These are phyloP conservation scores for Cataglyphis altisquamis DNA, from an alignment of 2,888 invertebrate genomes.

Conservation along the genomic window DNA sequence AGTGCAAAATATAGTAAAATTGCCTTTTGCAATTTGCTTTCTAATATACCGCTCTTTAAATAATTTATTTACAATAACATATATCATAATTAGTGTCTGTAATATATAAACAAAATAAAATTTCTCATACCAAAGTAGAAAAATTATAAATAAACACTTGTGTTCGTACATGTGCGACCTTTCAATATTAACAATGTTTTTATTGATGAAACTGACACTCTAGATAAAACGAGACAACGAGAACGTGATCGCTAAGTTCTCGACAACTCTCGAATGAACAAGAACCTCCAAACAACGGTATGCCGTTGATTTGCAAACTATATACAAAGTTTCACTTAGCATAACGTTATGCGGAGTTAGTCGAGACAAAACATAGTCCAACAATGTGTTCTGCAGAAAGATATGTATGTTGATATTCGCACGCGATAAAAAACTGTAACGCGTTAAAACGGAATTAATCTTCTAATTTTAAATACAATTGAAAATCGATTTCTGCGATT, in stretches of 20 bases:
- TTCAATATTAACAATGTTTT: conserved; percentile 32
- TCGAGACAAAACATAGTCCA: conserved; percentile 30
- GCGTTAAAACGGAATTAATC: conserved; percentile 20
- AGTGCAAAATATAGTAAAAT: neutral
- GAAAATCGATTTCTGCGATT: neutral
- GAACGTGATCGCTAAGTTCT: conserved; percentile 48
- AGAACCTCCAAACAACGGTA: conserved; percentile 40
- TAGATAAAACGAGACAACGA: conserved; percentile 39
- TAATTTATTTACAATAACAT: neutral
- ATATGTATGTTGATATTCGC: conserved; percentile 8
- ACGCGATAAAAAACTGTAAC: neutral
- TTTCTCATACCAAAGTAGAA: neutral
- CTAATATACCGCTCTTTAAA: neutral
- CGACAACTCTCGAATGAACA: conserved; percentile 40
- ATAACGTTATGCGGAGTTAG: conserved; percentile 48
- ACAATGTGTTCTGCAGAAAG: conserved; percentile 25
- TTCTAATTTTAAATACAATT: conserved; percentile 14
- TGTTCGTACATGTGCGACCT: neutral
- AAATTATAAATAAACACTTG: neutral
- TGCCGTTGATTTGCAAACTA: conserved; percentile 48
- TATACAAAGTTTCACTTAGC: conserved; percentile 70
- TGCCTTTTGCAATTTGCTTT: neutral
- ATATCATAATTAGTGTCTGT: neutral
- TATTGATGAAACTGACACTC: conserved; percentile 18
- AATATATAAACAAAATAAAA: neutral